phyloP scores from a whole-genome alignment of 1,140 invertebrate species.

The Papilio machaon region DNA sequence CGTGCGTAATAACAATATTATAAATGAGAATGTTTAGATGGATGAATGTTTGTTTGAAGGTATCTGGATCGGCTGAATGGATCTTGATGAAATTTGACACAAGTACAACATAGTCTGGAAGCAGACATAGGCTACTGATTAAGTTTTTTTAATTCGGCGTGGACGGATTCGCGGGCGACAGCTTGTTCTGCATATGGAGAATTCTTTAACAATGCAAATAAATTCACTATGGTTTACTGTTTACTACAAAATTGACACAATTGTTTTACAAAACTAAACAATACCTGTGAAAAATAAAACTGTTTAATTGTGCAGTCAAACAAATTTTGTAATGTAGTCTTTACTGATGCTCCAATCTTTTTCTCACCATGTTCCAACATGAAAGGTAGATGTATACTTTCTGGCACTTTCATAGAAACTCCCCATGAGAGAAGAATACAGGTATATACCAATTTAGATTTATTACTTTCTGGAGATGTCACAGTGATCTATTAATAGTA shows the following conservation, averaged over 20 bases:
- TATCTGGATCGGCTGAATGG: no score
- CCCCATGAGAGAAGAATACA: slow-evolving; percentile 76
- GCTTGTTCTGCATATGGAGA: background rate
- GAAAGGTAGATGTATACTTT: slow-evolving; percentile 69
- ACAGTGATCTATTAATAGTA: slow-evolving; percentile 66
- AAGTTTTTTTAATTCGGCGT: no score
- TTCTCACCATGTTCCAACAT: slow-evolving; percentile 73
- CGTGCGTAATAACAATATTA: no score
- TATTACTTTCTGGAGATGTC: slow-evolving; percentile 49
- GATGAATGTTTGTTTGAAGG: no score
- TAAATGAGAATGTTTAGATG: no score
- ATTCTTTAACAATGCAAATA: no score
- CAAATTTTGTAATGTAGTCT: slow-evolving; percentile 61
- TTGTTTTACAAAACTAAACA: slow-evolving; percentile 10
- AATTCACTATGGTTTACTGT: no score
- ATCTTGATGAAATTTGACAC: no score
- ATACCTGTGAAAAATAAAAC: slow-evolving; percentile 73
- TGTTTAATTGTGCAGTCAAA: slow-evolving; percentile 78
- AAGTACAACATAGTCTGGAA: no score
- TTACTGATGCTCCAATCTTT: slow-evolving; percentile 61
- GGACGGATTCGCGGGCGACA: background rate
- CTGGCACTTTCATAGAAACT: slow-evolving; percentile 46
- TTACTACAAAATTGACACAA: no score
- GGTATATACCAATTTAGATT: slow-evolving; percentile 61
- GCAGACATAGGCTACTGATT: no score